A percentile compares a stretch with the other conserved stretches of the same genome.
These are phyloP conservation scores for Opisthocomus hoazin DNA, from an alignment of 2,113 vertebrate species.

Conservation along the genomic window DNA sequence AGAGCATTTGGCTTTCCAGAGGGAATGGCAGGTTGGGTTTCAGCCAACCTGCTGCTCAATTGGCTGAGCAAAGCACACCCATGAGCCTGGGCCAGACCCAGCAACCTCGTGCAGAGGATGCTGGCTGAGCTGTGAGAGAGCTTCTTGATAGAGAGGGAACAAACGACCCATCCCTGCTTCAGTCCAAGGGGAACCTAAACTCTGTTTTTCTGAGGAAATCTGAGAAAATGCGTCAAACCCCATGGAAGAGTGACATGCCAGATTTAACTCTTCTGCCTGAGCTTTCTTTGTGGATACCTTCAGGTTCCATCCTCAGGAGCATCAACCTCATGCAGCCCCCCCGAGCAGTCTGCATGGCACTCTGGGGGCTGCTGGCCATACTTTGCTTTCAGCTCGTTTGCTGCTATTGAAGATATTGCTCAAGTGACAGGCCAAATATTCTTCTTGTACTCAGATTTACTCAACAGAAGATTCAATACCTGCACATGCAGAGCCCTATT, in stretches of 20 bases:
- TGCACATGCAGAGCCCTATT: neutral
- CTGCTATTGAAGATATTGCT: neutral
- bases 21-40: neutral
- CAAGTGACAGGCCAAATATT: neutral
- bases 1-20: neutral
- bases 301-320: neutral
- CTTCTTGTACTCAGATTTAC: neutral
- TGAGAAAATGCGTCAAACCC: neutral
- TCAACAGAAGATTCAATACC: neutral
- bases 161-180: neutral
- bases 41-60: neutral
- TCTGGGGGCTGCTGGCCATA: neutral
- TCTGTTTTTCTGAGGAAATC: neutral
- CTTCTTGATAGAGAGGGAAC: neutral
- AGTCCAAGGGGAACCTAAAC: neutral
- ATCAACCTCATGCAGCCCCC: neutral
- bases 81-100: neutral
- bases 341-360: accelerated
- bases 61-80: neutral
- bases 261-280: neutral
- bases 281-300: neutral
- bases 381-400: accelerated
- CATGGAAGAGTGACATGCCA: neutral
- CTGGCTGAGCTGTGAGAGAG: neutral
- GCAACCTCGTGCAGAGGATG: neutral